Conservation (phyloP, 2,113 vertebrate species). For the Hydrochoerus hydrochaeris region DNA sequence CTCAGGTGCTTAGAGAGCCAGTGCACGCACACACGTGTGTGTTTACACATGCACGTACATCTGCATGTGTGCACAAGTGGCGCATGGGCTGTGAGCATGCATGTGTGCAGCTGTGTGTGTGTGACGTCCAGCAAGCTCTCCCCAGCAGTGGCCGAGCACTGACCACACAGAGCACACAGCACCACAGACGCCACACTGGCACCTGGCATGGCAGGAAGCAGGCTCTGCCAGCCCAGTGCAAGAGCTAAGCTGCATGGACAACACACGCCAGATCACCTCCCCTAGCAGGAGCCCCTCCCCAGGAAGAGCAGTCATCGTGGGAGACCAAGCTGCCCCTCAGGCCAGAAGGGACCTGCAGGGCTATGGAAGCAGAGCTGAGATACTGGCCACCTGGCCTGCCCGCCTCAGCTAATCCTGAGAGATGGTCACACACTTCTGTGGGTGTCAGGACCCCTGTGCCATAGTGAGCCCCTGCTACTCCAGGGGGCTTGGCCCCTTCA, state of each 20-base stretch:
- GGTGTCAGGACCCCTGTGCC: not conserved
- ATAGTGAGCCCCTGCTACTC: not conserved
- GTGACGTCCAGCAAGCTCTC: no score
- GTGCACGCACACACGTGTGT: no score
- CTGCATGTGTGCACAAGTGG: not conserved
- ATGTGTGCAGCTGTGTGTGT: not conserved
- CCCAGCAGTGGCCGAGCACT: rapidly evolving
- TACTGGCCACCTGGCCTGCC: not conserved
- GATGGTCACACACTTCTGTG: not conserved
- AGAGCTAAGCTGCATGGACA: not conserved
- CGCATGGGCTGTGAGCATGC: not conserved
- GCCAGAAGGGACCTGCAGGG: not conserved
- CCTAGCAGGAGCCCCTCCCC: not conserved
- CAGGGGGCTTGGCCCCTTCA: not conserved
- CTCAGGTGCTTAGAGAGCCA: rapidly evolving
- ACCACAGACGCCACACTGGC: not conserved
- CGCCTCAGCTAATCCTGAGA: not conserved
- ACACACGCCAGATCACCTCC: not conserved
- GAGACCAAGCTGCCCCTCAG: not conserved
- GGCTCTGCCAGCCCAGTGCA: rapidly evolving
- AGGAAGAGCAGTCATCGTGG: not conserved
- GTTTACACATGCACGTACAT: not conserved
- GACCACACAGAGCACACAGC: not conserved
- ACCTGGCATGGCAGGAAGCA: no score
- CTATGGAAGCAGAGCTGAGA: not conserved